A percentile compares a stretch with the other conserved stretches of the same genome.
phyloP scores from a whole-genome alignment of 2,113 vertebrate species.

The Rhinoptilus africanus region DNA sequence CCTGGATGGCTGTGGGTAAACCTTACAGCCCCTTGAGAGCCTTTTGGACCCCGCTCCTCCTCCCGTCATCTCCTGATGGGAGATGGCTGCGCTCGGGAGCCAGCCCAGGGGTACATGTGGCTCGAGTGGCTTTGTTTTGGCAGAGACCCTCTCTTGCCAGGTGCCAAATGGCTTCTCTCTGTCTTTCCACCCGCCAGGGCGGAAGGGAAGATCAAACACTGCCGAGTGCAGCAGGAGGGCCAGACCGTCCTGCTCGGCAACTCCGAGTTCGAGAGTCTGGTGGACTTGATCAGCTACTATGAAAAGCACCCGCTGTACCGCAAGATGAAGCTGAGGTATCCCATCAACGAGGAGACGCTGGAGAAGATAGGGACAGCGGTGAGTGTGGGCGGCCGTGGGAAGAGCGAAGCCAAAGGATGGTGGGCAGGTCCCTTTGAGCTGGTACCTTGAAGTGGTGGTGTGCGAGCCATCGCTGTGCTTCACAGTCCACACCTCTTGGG shows the following conservation, averaged over 20 bases:
- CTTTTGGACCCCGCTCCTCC: neutral
- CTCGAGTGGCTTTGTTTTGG: neutral
- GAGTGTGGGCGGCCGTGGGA: conserved; percentile 30
- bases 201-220: conserved; percentile 98
- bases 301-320: conserved; percentile 96
- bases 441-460: neutral
- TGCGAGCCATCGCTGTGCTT: neutral
- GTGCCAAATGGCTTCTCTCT: neutral
- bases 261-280: conserved; percentile 95
- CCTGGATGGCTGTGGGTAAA: neutral
- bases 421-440: neutral
- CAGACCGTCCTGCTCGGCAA: conserved; percentile 92
- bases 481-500: neutral
- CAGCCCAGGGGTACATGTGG: neutral
- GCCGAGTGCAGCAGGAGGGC: conserved; percentile 95
- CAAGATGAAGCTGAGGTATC: conserved; percentile 98
- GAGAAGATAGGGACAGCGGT: conserved; percentile 98
- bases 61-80: neutral
- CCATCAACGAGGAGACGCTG: conserved; percentile 97
- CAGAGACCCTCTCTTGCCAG: neutral
- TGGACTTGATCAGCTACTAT: conserved; percentile 96
- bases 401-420: neutral
- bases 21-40: neutral
- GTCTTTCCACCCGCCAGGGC: conserved; percentile 75
- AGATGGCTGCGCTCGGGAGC: neutral